Evolutionary conservation across 2,113 vertebrate species (phyloP).

Genomic region (Paedocypris sp.): DNA sequence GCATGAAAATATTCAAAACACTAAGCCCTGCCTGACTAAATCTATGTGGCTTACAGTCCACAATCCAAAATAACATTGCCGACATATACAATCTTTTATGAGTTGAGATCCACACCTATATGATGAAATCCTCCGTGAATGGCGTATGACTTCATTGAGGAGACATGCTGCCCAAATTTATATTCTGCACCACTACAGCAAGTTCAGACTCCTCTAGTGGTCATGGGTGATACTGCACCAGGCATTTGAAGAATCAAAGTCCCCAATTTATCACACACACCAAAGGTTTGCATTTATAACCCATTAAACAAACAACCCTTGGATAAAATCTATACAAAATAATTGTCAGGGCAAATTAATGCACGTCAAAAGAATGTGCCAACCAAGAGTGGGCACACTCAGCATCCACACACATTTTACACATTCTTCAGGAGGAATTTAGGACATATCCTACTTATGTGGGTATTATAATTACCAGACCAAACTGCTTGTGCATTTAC

Average conservation of each 20-base stretch:
- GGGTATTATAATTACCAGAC: slow-evolving; percentile 17
- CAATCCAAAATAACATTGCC: slow-evolving; percentile 10
- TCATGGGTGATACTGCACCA: not conserved
- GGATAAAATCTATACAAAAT: not conserved
- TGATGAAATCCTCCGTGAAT: slow-evolving; percentile 52
- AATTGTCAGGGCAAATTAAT: no score
- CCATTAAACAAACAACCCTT: not conserved
- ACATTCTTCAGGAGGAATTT: slow-evolving; percentile 16
- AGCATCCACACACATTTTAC: slow-evolving; percentile 35
- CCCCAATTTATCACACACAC: not conserved
- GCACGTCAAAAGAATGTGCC: slow-evolving; percentile 15
- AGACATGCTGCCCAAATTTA: slow-evolving; percentile 46
- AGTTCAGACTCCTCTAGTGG: slow-evolving; percentile 30
- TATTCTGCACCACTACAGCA: slow-evolving; percentile 20
- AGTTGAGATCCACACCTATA: slow-evolving; percentile 47
- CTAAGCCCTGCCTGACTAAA: no score
- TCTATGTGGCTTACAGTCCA: not conserved
- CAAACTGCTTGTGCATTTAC: slow-evolving; percentile 6
- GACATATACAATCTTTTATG: not conserved
- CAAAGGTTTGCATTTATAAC: not conserved
- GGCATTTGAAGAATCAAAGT: not conserved
- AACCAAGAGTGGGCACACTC: slow-evolving; percentile 16
- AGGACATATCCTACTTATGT: not conserved
- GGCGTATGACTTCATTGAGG: slow-evolving; percentile 52
- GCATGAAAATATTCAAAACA: no score